Evolutionary conservation across 2,113 vertebrate genomes (phyloP).

Genomic region (Actenoides lindsayi): DNA sequence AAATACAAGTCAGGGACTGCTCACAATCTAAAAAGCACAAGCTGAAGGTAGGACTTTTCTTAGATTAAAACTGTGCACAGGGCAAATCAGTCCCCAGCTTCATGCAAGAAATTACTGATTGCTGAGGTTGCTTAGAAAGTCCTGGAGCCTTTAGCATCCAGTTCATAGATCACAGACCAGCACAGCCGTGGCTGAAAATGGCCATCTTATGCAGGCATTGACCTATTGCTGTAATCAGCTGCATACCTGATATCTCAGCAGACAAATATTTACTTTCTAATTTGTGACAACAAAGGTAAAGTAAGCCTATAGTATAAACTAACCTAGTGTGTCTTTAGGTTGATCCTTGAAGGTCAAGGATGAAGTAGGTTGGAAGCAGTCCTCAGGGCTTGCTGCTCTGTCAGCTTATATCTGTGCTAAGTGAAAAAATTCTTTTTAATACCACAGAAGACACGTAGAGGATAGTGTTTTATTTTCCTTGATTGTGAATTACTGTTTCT

Average conservation of each 20-base stretch:
- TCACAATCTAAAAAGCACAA: background rate
- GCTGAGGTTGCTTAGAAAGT: background rate
- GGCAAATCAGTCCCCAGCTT: background rate
- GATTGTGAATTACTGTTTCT: background rate
- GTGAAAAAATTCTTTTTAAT: background rate
- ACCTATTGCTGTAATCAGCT: background rate
- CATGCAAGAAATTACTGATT: background rate
- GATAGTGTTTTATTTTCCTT: background rate
- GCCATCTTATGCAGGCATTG: background rate
- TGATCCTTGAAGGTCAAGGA: background rate
- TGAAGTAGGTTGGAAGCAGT: conserved; percentile 36
- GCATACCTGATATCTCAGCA: background rate
- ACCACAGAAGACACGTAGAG: background rate
- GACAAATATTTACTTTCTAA: background rate
- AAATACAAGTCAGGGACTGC: background rate
- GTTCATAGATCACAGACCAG: background rate
- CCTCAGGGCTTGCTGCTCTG: background rate
- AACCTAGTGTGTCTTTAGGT: background rate
- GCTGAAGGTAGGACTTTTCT: background rate
- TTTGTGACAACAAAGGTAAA: background rate
- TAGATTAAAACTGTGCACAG: background rate
- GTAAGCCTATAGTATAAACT: background rate
- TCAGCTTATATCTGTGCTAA: background rate
- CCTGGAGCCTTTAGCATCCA: background rate
- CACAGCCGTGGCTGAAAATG: background rate